phyloP scores from a whole-genome alignment of 2,113 vertebrate genomes.

The Rousettus leschenaultii region DNA sequence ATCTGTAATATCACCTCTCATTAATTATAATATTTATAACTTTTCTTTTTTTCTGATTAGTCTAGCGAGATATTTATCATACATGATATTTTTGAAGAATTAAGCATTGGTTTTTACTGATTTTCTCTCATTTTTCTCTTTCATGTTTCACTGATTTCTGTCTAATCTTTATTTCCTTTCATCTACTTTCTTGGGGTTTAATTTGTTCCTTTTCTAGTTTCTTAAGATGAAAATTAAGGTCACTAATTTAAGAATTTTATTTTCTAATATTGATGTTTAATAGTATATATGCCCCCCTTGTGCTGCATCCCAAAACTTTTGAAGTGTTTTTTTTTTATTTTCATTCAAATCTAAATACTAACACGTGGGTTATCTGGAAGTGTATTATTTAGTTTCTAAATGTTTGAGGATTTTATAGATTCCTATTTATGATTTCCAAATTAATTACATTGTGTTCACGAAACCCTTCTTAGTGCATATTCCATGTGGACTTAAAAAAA shows the following conservation, averaged over 20 bases:
- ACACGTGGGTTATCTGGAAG: background rate
- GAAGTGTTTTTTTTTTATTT: background rate
- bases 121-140: background rate
- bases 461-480: background rate
- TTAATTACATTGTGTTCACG: background rate
- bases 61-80: background rate
- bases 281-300: background rate
- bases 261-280: background rate
- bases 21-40: background rate
- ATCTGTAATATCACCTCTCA: background rate
- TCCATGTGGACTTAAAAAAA: background rate
- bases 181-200: background rate
- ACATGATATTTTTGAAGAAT: background rate
- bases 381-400: conserved; percentile 16
- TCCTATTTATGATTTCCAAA: background rate
- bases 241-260: background rate
- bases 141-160: background rate
- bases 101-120: background rate
- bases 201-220: background rate
- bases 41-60: background rate
- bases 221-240: background rate
- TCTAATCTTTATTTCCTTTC: background rate
- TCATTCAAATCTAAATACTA: background rate
- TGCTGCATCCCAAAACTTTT: background rate
- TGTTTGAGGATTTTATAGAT: background rate